phyloP scores from a whole-genome alignment of 35 echinoderm and acorn worm species.

The Heliocidaris tuberculata region DNA sequence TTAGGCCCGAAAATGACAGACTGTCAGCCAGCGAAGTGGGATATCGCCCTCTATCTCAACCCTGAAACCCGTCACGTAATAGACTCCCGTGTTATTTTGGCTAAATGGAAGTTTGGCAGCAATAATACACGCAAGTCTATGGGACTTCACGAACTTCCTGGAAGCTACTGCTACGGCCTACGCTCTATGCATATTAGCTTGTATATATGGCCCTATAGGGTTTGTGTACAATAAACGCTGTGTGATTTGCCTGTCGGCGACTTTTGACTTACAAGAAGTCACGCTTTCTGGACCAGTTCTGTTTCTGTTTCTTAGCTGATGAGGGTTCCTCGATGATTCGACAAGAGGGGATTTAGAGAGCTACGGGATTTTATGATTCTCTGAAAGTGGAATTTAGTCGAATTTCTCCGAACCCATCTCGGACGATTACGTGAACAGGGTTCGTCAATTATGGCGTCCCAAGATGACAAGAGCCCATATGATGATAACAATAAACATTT shows the following conservation, averaged over 20 bases:
- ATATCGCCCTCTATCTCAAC: slow-evolving; percentile 19
- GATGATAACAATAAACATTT: slow-evolving; percentile 24
- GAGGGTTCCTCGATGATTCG: neutral
- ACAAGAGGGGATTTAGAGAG: neutral
- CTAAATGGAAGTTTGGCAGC: neutral
- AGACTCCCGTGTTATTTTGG: neutral
- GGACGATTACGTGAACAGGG: neutral
- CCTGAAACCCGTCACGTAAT: slow-evolving; percentile 32
- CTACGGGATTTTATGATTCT: neutral
- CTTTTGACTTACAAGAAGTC: neutral
- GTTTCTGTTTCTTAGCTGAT: neutral
- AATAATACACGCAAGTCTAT: slow-evolving; percentile 3
- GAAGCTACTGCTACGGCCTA: neutral
- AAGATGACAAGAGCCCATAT: neutral
- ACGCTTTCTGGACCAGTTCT: neutral
- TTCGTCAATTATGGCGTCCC: slow-evolving; percentile 16
- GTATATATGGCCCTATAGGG: neutral
- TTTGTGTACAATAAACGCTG: neutral
- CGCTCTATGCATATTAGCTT: no score
- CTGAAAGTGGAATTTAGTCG: neutral
- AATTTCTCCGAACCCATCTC: neutral
- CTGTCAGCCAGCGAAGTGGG: neutral
- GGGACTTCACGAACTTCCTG: neutral
- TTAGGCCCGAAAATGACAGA: no score
- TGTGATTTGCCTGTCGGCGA: neutral